Base-by-base conservation (phyloP, 2,888 invertebrate genomes). In the Meganola albula region DNA sequence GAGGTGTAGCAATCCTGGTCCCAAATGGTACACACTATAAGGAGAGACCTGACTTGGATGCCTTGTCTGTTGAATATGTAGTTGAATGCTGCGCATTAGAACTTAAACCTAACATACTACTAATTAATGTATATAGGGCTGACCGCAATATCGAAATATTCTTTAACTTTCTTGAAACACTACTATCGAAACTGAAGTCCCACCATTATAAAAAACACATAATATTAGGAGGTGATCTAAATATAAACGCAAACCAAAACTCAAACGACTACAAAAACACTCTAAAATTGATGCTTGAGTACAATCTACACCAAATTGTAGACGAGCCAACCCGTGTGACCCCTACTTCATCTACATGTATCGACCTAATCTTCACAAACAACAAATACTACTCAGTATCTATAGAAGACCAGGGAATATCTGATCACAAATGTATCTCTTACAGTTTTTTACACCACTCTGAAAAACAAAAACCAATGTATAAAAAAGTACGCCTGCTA, bases 61-160 rank as follows among this genome's bases (percentile, higher is more conserved):
- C 31, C 3, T 6, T 41, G 3, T 37, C 40, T 9, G 12, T 34
- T 10, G 40, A 41, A 12, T 31, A 29, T 24, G 22, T 37, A 1
- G 26, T 37, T 2, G 40, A 41, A 16, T 41, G 37, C 9, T 41
- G 40, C 13, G 34, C 34, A 1, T 20, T 41, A 5, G 29, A 41
- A 31, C 4, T 30, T 13, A 14, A 24, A 14, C 16, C 32, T 13
- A 26, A 32, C 11, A 12, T 27, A 20, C 10, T 40, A 3, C 10
- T 40, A 5, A 25, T 36, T 16, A 25, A 10, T 18, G 5, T 40
- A n/a, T 32, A 35, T 9, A 32, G 39, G 24, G 16, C 32, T 8
- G 13, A 31, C 14, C 16, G 27, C 9, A n/a, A 30, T 9, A 28
- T 28, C 5, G 12, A 10, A 14, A 18, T 10, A 20, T 25, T 29